Evolutionary conservation across 2,113 vertebrate genomes (phyloP).

Genomic region (Rhea americana): DNA sequence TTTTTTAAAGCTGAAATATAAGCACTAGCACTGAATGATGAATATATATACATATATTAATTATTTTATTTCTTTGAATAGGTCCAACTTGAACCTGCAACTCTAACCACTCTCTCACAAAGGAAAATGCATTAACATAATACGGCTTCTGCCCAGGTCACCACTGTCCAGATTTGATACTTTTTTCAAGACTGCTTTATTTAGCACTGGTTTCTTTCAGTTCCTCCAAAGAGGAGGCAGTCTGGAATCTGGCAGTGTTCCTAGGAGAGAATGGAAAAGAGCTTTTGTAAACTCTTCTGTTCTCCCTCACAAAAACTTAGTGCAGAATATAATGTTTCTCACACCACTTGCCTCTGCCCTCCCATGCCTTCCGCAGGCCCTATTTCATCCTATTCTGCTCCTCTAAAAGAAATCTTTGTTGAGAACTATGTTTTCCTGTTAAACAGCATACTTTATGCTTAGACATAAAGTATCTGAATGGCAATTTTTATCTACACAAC

Average conservation of each 20-base stretch:
- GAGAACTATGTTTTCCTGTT: not conserved
- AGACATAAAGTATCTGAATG: not conserved
- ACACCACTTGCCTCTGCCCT: not conserved
- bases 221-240: not conserved
- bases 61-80: not conserved
- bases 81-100: not conserved
- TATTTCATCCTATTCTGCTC: not conserved
- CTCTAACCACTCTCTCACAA: not conserved
- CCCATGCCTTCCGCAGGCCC: not conserved
- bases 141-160: not conserved
- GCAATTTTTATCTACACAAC: not conserved
- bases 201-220: slow-evolving; percentile 28
- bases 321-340: slow-evolving; percentile 1
- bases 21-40: not conserved
- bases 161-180: not conserved
- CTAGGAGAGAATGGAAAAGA: slow-evolving; percentile 26
- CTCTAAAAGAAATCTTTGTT: slow-evolving; percentile 13
- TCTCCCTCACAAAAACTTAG: not conserved
- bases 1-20: not conserved
- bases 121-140: not conserved
- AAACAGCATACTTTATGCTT: not conserved
- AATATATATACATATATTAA: not conserved
- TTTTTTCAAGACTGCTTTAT: slow-evolving; percentile 16
- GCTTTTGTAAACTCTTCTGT: slow-evolving; percentile 11
- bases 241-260: slow-evolving; percentile 37